These are phyloP conservation scores for Drosophila infuscata DNA, from an alignment of 2,888 invertebrate genomes.

Conservation along the genomic window DNA sequence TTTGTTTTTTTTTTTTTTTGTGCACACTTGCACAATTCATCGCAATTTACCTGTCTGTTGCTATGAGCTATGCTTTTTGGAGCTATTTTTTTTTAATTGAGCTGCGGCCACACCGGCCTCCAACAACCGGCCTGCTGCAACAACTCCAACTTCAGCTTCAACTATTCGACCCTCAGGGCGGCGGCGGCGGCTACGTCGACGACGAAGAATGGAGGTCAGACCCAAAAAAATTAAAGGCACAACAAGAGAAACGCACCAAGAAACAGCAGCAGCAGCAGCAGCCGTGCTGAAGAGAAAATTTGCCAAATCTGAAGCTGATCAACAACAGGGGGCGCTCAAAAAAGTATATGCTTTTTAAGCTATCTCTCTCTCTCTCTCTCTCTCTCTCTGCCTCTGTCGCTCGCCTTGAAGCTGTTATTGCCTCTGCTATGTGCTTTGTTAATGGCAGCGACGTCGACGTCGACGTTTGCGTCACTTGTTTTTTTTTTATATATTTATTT, in stretches of 20 bases:
- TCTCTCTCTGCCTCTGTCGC: constrained; percentile 17
- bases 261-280: constrained; percentile 32
- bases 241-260: constrained; percentile 42
- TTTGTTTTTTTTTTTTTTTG: constrained; percentile 25
- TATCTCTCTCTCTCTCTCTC: neutral
- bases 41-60: constrained; percentile 46
- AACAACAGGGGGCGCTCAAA: constrained; percentile 1
- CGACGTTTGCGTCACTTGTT: constrained; percentile 66
- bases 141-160: constrained; percentile 41
- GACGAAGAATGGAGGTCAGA: constrained; percentile 72
- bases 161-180: constrained; percentile 52
- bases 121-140: constrained; percentile 38
- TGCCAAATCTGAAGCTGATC: constrained; percentile 17
- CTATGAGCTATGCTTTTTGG: constrained; percentile 23
- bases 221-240: constrained; percentile 6
- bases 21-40: constrained; percentile 57
- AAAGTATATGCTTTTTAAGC: neutral
- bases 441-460: constrained; percentile 44
- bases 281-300: constrained; percentile 61
- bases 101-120: constrained; percentile 57
- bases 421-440: constrained; percentile 46
- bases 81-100: constrained; percentile 58
- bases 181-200: constrained; percentile 31
- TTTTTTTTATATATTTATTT: constrained; percentile 47
- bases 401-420: constrained; percentile 66